A percentile compares a stretch with the other conserved stretches of the same genome.
These are phyloP conservation scores for Mirounga angustirostris DNA, from an alignment of 2,113 vertebrate species.

Conservation along the genomic window DNA sequence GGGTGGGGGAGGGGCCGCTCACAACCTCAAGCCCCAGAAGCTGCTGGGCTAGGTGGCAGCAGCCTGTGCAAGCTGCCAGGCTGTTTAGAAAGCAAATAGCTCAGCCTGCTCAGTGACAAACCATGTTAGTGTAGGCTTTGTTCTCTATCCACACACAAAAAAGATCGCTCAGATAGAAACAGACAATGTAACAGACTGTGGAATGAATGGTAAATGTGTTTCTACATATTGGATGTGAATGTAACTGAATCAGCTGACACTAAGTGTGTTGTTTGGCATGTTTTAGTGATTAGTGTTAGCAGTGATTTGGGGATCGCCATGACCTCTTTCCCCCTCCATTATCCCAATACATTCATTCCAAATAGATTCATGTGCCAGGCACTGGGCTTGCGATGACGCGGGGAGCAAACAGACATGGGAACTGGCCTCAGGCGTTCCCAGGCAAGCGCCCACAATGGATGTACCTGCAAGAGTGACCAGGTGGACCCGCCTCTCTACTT, in stretches of 20 bases:
- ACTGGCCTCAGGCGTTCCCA: neutral
- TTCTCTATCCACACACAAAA: slow-evolving; percentile 62
- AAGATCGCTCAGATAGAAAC: slow-evolving; percentile 59
- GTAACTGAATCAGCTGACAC: neutral
- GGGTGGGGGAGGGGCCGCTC: neutral
- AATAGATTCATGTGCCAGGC: neutral
- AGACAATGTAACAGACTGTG: slow-evolving; percentile 54
- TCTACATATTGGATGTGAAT: slow-evolving; percentile 51
- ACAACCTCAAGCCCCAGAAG: neutral
- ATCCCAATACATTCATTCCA: neutral
- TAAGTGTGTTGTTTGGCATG: neutral
- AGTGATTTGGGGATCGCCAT: neutral
- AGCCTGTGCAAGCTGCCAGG: neutral
- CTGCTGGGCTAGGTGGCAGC: neutral
- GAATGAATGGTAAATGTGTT: slow-evolving; percentile 14
- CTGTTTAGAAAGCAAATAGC: slow-evolving; percentile 60
- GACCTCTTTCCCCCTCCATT: neutral
- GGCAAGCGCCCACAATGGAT: neutral
- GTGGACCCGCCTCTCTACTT: neutral
- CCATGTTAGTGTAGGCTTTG: slow-evolving; percentile 65
- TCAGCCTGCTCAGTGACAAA: slow-evolving; percentile 67
- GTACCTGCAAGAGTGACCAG: too few relatives aligned
- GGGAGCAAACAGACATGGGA: neutral
- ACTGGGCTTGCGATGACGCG: neutral
- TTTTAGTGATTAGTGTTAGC: slow-evolving; percentile 15